Conservation (phyloP, 2,113 vertebrate genomes). For the Tricholaema leucomelas region DNA sequence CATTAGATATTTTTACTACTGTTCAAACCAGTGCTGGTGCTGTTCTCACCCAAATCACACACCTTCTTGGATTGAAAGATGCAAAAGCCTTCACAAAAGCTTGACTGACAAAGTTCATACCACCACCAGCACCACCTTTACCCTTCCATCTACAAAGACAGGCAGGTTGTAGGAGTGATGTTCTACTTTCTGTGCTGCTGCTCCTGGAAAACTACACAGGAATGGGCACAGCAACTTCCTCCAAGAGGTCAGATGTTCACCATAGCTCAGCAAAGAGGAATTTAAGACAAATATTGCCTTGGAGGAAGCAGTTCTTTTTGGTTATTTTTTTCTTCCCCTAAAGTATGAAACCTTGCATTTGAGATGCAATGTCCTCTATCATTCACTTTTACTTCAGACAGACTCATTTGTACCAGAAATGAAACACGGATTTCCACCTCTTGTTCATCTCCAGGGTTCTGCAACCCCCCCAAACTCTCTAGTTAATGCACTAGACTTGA, state of each 20-base stretch:
- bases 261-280: not conserved
- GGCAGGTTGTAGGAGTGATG: not conserved
- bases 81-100: not conserved
- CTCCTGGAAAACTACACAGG: not conserved
- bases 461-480: not conserved
- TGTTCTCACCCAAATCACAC: not conserved
- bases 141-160: not conserved
- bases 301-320: not conserved
- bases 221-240: not conserved
- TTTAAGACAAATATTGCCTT: not conserved
- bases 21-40: not conserved
- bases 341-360: not conserved
- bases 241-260: not conserved
- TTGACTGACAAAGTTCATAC: not conserved
- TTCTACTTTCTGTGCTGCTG: not conserved
- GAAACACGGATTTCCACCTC: not conserved
- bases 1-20: not conserved
- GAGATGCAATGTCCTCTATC: not conserved
- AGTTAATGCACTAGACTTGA: too few relatives aligned
- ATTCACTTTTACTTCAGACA: not conserved
- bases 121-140: not conserved
- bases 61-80: not conserved
- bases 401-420: not conserved
- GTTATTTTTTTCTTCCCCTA: too few relatives aligned
- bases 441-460: not conserved